phyloP scores from a whole-genome alignment of 2,797 vertebrate genomes.

The Cossypha heuglini region DNA sequence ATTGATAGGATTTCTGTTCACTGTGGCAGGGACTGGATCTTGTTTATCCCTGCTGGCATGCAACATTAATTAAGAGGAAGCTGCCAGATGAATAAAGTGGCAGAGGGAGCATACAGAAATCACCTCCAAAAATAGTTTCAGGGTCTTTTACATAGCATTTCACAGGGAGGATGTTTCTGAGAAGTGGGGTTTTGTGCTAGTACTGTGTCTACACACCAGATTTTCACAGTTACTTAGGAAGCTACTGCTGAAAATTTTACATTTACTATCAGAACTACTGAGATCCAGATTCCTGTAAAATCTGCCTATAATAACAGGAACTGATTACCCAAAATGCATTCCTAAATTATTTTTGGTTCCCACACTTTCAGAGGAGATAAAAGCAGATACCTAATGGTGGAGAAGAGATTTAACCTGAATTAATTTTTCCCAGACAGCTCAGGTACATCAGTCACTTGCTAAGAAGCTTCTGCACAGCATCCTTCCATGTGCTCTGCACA shows the following conservation, averaged over 20 bases:
- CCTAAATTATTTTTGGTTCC: background rate
- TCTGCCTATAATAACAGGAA: background rate
- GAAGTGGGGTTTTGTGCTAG: background rate
- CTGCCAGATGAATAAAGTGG: background rate
- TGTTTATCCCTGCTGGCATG: background rate
- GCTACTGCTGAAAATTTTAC: background rate
- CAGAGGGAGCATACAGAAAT: background rate
- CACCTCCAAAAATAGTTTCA: background rate
- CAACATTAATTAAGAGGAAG: background rate
- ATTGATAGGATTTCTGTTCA: background rate
- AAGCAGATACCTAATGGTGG: background rate
- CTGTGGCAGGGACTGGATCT: background rate
- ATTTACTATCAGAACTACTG: background rate
- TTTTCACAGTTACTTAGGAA: background rate
- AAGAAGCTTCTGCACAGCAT: background rate
- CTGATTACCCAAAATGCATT: background rate
- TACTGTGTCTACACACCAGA: background rate
- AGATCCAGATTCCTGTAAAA: background rate
- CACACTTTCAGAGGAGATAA: background rate
- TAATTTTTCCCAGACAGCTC: background rate
- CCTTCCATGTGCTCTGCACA: background rate
- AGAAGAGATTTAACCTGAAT: background rate
- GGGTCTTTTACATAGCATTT: background rate
- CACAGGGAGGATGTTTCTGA: background rate
- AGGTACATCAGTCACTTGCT: background rate